Percentiles rank a stretch among this genome's conserved stretches.
These are phyloP conservation scores for Tetramorium alpestre DNA, from an alignment of 1,140 invertebrate species.

Conservation along the genomic window DNA sequence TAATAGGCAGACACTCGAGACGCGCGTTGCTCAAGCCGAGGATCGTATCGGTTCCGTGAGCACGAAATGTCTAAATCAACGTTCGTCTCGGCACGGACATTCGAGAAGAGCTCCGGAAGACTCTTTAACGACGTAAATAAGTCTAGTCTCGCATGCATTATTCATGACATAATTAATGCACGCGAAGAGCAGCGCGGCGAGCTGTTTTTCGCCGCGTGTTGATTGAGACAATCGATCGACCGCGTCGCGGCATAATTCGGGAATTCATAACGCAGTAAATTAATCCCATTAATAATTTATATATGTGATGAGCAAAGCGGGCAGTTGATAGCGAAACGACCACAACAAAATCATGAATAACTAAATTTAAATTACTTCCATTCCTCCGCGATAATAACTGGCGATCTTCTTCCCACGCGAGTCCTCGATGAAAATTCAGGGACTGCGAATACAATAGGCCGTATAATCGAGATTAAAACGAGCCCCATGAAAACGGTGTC, in stretches of 20 bases:
- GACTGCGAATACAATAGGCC: constrained; percentile 40
- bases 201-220: constrained; percentile 13
- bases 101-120: constrained; percentile 8
- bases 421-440: constrained; percentile 40
- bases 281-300: constrained; percentile 50
- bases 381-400: constrained; percentile 51
- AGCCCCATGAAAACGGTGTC: constrained; percentile 27
- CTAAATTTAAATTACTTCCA: constrained; percentile 52
- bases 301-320: neutral
- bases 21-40: constrained; percentile 31
- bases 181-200: neutral
- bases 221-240: constrained; percentile 43
- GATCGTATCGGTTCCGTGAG: constrained; percentile 47
- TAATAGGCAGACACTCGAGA: constrained; percentile 52
- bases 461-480: constrained; percentile 36
- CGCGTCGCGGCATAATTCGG: constrained; percentile 22
- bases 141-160: constrained; percentile 32
- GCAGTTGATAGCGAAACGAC: neutral
- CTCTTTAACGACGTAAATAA: constrained; percentile 49
- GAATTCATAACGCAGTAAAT: neutral
- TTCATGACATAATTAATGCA: constrained; percentile 51
- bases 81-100: neutral
- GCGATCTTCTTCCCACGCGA: constrained; percentile 53
- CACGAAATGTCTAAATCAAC: constrained; percentile 62
- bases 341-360: constrained; percentile 42